Conservation (phyloP, 2,797 vertebrate species). For the Vultur gryphus region DNA sequence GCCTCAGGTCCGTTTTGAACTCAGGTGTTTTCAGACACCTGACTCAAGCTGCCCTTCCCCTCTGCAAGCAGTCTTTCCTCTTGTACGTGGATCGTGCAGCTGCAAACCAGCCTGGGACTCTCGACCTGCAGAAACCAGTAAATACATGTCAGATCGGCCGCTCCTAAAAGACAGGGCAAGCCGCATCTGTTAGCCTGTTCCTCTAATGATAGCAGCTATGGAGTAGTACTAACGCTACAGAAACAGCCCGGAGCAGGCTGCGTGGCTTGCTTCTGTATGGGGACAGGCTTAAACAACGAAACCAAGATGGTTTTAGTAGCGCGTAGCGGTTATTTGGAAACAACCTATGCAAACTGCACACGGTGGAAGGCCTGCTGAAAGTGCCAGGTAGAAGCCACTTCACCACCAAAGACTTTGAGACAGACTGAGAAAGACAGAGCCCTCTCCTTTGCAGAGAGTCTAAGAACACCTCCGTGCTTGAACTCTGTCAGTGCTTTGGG, state of each 20-base stretch:
- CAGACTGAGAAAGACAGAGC: not conserved
- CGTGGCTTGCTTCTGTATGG: not conserved
- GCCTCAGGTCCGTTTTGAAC: not conserved
- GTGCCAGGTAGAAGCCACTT: too few relatives aligned
- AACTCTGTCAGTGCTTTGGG: not conserved
- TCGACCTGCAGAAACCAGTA: not conserved
- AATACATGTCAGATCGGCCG: fast-evolving
- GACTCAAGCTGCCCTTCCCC: not conserved
- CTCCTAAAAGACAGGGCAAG: not conserved
- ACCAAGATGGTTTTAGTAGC: not conserved
- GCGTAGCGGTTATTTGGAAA: not conserved
- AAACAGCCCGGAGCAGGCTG: not conserved
- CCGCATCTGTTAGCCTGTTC: not conserved
- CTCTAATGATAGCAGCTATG: not conserved
- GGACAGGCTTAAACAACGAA: not conserved
- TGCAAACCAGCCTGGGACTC: not conserved
- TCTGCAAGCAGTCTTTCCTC: not conserved
- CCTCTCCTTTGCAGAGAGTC: not conserved
- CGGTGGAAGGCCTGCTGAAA: not conserved
- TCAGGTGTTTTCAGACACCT: not conserved
- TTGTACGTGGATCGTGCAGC: fast-evolving
- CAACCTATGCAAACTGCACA: not conserved
- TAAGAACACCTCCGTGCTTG: not conserved
- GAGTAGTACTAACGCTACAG: not conserved
- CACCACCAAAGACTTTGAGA: not conserved